A percentile compares a stretch with the other conserved stretches of the same genome.
Evolutionary conservation across 2,888 invertebrate genomes (phyloP).

Genomic region (Eledona agricola): DNA sequence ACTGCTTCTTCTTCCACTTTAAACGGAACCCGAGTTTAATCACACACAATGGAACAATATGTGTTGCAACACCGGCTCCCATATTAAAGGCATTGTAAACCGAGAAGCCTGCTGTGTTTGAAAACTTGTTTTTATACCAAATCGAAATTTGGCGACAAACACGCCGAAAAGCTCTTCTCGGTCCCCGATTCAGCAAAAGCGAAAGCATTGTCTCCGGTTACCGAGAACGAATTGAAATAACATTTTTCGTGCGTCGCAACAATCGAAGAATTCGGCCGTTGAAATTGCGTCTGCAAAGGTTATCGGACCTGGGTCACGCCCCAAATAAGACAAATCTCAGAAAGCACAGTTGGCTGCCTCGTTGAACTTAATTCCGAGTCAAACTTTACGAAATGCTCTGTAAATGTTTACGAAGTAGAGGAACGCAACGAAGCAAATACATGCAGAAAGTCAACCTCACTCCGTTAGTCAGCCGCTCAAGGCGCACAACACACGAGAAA

Average conservation of each 20-base stretch:
- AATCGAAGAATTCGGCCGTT: neutral
- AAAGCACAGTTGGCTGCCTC: slow-evolving; percentile 39
- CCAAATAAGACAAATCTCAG: slow-evolving; percentile 34
- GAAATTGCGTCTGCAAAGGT: slow-evolving; percentile 25
- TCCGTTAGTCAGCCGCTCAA: slow-evolving; percentile 12
- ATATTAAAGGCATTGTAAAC: slow-evolving; percentile 31
- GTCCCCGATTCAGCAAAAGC: too few species aligned
- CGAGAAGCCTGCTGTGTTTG: slow-evolving; percentile 22
- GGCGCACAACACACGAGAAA: too few species aligned
- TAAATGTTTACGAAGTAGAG: slow-evolving; percentile 45
- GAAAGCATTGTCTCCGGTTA: too few species aligned
- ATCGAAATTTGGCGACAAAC: slow-evolving; percentile 14
- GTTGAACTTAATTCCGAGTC: slow-evolving; percentile 41
- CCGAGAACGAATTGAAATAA: too few species aligned
- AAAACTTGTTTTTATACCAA: slow-evolving; percentile 29
- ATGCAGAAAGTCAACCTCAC: slow-evolving; percentile 39
- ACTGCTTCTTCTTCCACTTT: slow-evolving; percentile 7
- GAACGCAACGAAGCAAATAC: slow-evolving; percentile 43
- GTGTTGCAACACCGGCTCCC: slow-evolving; percentile 9
- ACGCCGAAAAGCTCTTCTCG: slow-evolving; percentile 11
- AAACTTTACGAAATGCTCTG: slow-evolving; percentile 45
- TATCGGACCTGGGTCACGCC: slow-evolving; percentile 33
- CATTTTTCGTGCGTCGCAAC: too few species aligned
- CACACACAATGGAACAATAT: slow-evolving; percentile 35
- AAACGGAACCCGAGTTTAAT: slow-evolving; percentile 30